Evolutionary conservation across 2,113 vertebrate species (phyloP), one percentile per base, ranked within the genome.

Genomic region (Vanacampus margaritifer): DNA sequence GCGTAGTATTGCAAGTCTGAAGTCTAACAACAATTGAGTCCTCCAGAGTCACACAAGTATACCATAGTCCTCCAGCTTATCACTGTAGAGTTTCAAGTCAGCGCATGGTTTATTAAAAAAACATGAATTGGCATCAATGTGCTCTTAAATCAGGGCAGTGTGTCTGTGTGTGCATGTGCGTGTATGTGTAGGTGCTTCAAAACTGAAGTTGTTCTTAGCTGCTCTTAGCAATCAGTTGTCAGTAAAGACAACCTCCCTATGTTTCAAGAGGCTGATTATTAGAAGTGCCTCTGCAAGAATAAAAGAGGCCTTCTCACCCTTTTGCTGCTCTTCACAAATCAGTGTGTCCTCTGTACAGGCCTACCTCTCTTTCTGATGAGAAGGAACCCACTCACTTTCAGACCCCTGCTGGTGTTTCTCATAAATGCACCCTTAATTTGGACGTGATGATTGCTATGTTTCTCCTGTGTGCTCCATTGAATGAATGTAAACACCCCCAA

Each of bases 381-480:
- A 56, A n/a, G 24, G 36, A 56, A 45, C 62, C 51, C 43, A 64
- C 35, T 74, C 10, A 51, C 58, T 57, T 21, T 45, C 64, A 84
- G 83, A 81, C 85, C 83, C 80, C 82, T 85, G 79, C 83, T 86
- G 84, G 83, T 63, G 64, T 62, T 51, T 79, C 69, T 60, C 13
- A 73, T 83, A 66, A 78, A 79, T 66, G 75, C 80, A 82, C 26
- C 72, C 35, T 57, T 59, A 10, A 0, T 48, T 77, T 57, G 26
- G 43, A 64, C 64, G 63, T 41, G 51, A 10, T 69, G 77, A 80
- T 72, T 66, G 69, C 54, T 45, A 21, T 37, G 5, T 72, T 68
- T 48, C 36, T n/a, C 19, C 60, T 5, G n/a, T 64, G 69, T 54
- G 23, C 28, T 64, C 36, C 16, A 32, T 46, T 28, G 56, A n/a